Base-by-base conservation (phyloP, 1,140 invertebrate species). In the Argopecten irradians region DNA sequence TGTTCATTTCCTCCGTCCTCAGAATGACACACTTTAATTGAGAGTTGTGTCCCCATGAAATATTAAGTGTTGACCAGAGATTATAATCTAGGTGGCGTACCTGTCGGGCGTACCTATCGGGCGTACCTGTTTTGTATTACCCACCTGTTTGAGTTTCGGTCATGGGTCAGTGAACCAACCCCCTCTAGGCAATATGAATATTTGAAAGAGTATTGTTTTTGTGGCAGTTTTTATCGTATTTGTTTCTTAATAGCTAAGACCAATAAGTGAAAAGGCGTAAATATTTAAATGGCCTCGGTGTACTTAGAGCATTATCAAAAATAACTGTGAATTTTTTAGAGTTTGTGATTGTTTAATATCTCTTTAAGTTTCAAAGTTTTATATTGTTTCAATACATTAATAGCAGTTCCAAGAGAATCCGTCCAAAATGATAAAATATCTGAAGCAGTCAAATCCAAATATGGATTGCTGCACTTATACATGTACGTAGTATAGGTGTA, bases 11-110 rank as follows among this genome's bases (percentile, higher is more conserved):
- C 22, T 28, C 55, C 8, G 55, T 28, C n/a, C 43, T 46, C 3
- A 16, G 43, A 46, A 46, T 46, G 43, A 46, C 3, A 46, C 3
- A 46, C 22, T 71, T 71, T 28, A n/a, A 71, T 71, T 71, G 8
- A 71, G 55, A 71, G 43, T 46, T 46, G 43, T 46, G 43, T 16
- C 55, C n/a, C 55, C n/a, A 71, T 71, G n/a, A 71, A 71, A 71
- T 71, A 71, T 71, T 71, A 8, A 71, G 22, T 46, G n/a, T 28
- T 71, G 55, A 71, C 55, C 55, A 28, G 55, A 71, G n/a, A 71
- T 71, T 71, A 71, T 3, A 11, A 22, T 19, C 22, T 22, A 55
- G 16, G n/a, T n/a, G 43, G 16, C 43, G 22, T 3, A 71, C 11
- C 55, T 71, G 55, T n/a, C 28, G 55, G 16, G 1, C n/a, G 8